A percentile compares a stretch with the other conserved stretches of the same genome.
Conservation (phyloP, 2,888 invertebrate genomes). For the Aricia artaxerxes region DNA sequence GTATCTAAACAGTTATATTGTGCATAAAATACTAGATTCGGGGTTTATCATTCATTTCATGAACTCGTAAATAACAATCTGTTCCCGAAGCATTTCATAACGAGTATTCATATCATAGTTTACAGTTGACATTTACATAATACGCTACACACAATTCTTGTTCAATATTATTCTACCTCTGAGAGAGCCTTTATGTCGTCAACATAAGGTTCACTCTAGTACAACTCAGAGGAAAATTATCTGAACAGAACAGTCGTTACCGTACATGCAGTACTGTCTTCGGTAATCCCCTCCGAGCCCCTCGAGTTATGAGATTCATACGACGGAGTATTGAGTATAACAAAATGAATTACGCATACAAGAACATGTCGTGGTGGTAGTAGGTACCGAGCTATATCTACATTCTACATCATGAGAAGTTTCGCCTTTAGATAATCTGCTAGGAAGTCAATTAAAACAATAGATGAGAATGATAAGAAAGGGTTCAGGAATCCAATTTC, state of each 20-base stretch:
- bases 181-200: neutral
- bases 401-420: no score
- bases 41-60: neutral
- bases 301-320: neutral
- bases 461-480: neutral
- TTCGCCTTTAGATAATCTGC: neutral
- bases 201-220: neutral
- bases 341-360: neutral
- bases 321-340: neutral
- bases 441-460: neutral
- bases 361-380: neutral
- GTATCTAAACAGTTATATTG: neutral
- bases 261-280: neutral
- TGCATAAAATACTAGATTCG: neutral
- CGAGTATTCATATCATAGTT: slow-evolving; percentile 14
- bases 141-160: neutral
- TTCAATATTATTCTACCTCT: neutral
- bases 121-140: slow-evolving; percentile 22
- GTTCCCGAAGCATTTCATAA: neutral
- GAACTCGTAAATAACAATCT: neutral
- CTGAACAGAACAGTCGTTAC: neutral
- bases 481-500: neutral
- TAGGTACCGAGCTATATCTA: no score
- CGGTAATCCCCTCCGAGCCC: neutral
- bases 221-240: neutral